A percentile compares a stretch with the other conserved stretches of the same genome.
Evolutionary conservation across 2,113 vertebrate species (phyloP).

Genomic region (Pica pica): DNA sequence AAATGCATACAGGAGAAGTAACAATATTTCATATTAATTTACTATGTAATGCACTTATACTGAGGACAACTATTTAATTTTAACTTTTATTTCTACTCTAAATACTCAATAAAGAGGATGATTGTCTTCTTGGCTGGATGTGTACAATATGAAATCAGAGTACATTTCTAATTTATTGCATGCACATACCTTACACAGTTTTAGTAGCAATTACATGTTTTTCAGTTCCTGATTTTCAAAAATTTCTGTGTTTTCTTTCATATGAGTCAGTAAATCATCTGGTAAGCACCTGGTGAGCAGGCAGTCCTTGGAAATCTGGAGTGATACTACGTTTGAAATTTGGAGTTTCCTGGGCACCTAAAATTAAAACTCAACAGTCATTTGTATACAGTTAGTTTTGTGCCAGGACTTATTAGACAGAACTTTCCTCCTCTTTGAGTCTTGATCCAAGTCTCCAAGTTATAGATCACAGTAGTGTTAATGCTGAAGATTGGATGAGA

Average conservation of each 20-base stretch:
- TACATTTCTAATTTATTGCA: neutral
- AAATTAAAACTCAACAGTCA: neutral
- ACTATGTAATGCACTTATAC: neutral
- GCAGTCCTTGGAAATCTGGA: neutral
- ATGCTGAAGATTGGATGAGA: neutral
- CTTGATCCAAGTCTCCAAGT: neutral
- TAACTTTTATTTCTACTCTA: neutral
- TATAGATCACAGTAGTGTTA: neutral
- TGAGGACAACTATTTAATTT: slow-evolving; percentile 5
- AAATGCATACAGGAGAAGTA: neutral
- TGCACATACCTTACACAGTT: neutral
- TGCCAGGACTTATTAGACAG: neutral
- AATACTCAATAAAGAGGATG: neutral
- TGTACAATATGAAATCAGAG: neutral
- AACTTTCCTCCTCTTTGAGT: neutral
- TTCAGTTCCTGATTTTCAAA: neutral
- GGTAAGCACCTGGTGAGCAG: neutral
- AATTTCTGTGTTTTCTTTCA: neutral
- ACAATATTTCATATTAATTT: neutral
- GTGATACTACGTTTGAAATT: neutral
- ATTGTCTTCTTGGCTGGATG: neutral
- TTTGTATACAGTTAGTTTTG: neutral
- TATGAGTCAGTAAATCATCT: neutral
- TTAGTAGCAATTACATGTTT: neutral
- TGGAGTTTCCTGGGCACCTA: neutral